A percentile compares a stretch with the other conserved stretches of the same genome.
phyloP scores from a whole-genome alignment of 1,140 invertebrate genomes.

The Mercenaria mercenaria region DNA sequence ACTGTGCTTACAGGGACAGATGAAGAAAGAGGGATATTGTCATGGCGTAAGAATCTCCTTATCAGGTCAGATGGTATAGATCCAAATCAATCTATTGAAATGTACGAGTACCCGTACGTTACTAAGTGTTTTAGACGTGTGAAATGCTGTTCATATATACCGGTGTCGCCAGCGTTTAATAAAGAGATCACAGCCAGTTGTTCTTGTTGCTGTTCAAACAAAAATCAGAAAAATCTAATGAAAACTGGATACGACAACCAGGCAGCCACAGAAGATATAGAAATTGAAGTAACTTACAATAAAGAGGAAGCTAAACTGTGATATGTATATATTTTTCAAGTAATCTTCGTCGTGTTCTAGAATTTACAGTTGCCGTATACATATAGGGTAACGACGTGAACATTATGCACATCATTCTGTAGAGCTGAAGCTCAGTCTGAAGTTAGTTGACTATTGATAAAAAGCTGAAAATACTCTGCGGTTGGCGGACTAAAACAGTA shows the following conservation, averaged over 20 bases:
- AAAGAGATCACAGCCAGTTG: conserved; percentile 62
- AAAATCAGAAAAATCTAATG: not conserved
- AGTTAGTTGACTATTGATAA: no score
- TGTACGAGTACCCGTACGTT: conserved; percentile 64
- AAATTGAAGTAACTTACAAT: not conserved
- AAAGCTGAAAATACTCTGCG: no score
- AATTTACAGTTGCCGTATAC: no score
- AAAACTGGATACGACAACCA: conserved; percentile 33
- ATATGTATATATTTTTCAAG: no score
- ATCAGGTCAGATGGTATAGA: not conserved
- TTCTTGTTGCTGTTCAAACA: conserved; percentile 41
- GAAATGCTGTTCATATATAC: conserved; percentile 65
- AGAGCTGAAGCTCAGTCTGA: no score
- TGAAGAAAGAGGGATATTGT: conserved; percentile 67
- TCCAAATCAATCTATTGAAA: conserved; percentile 3
- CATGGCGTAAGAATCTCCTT: conserved; percentile 61
- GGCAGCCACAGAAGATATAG: not conserved
- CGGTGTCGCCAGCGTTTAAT: conserved; percentile 68
- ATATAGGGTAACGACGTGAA: no score
- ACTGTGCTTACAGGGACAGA: conserved; percentile 29
- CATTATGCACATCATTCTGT: no score
- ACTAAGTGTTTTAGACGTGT: conserved; percentile 58
- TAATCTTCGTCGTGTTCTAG: no score
- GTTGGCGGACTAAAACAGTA: no score
- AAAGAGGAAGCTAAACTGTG: not conserved